Base-by-base conservation (phyloP, 2,888 invertebrate species). In the Prosapia bicincta region DNA sequence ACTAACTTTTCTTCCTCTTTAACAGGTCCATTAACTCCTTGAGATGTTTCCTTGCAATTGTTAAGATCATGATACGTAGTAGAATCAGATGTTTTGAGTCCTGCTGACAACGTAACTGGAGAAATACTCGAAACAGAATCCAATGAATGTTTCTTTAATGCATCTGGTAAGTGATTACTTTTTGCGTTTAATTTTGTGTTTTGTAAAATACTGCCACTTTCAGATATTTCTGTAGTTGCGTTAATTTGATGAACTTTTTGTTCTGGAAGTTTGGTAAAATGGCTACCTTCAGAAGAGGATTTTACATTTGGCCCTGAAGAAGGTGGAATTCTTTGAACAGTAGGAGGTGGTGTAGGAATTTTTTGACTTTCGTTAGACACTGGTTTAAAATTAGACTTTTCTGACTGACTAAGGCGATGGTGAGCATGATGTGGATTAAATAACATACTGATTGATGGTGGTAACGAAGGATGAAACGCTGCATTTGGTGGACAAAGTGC, bases 391-490 rank as follows among this genome's bases (percentile, higher is more conserved):
- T 75, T 72, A 23, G 73, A 43, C 70, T 74, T 74, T 25, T 76
- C 76, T 23, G 28, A 30, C 7, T 32, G 66, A 13, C 76, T 32
- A 7, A 79, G 38, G 65, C 79, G 76, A 67, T 78, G 76, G 10
- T 79, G 78, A 43, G 79, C 76, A 66, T 80, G 79, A 24, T 80
- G 79, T 15, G 81, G 78, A 74, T 82, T 82, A 65, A 82, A 80
- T n/a, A 82, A 77, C 78, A 81, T 81, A 71, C 81, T 81, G 25
- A 81, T 79, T 0, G 81, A 79, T 20, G 81, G 81, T 9, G 81
- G 81, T 25, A 82, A 74, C 20, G 80, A 79, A 65, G 80, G 78
- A 68, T 82, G 81, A 75, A 79, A 81, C 28, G 79, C 79, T 23
- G 79, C 71, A 65, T 77, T 74, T 10, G 78, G 75, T 1, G 79